Percentiles rank a stretch among this genome's conserved stretches.
Conservation (phyloP, 2,888 invertebrate genomes). For the Malthinus seriepunctatus region DNA sequence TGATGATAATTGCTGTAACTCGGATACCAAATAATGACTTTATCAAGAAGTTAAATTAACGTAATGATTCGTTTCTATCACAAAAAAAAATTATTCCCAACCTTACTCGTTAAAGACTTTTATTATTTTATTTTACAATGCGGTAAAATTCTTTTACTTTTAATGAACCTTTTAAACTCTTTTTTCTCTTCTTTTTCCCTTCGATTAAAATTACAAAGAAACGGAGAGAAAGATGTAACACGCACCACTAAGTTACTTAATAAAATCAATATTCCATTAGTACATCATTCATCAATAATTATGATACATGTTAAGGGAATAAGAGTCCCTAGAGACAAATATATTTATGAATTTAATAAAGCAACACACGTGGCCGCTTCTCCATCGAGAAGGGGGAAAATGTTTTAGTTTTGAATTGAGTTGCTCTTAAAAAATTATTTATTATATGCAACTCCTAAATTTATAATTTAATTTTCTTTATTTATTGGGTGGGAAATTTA, state of each 20-base stretch:
- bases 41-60: constrained; percentile 48
- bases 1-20: constrained; percentile 49
- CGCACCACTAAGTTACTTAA: constrained; percentile 17
- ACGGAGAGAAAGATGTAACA: no score
- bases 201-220: constrained; percentile 1
- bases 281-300: constrained; percentile 33
- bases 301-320: constrained; percentile 31
- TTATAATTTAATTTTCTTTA: background rate
- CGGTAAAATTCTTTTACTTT: constrained; percentile 32
- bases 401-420: constrained; percentile 17
- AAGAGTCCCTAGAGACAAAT: constrained; percentile 26
- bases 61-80: constrained; percentile 46
- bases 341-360: constrained; percentile 34
- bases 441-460: background rate
- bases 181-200: constrained; percentile 20
- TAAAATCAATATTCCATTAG: constrained; percentile 37
- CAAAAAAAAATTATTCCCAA: constrained; percentile 14
- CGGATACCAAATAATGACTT: constrained; percentile 47
- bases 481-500: background rate
- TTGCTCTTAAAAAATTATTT: background rate
- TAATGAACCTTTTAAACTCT: constrained; percentile 34
- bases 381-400: constrained; percentile 15
- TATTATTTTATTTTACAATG: constrained; percentile 39
- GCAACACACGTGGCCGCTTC: constrained; percentile 29
- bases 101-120: constrained; percentile 45